Evolutionary conservation across 1,140 invertebrate genomes (phyloP).

Genomic region (Pissodes strobi): DNA sequence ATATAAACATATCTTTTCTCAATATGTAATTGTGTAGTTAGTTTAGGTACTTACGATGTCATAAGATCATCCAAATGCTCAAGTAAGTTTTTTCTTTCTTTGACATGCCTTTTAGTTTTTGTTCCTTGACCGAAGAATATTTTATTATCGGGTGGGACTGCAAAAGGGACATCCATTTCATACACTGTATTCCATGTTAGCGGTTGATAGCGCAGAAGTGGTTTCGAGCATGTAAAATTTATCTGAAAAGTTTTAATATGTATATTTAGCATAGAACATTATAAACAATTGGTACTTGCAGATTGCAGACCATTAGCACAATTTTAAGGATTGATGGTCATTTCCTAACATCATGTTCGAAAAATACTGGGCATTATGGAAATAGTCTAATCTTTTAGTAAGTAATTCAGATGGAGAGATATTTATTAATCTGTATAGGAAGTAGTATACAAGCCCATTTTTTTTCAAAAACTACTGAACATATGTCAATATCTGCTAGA

Average conservation of each 20-base stretch:
- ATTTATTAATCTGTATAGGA: no score
- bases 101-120: slow-evolving; percentile 35
- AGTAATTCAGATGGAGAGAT: no score
- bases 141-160: slow-evolving; percentile 39
- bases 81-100: slow-evolving; percentile 33
- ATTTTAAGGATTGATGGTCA: no score
- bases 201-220: slow-evolving; percentile 41
- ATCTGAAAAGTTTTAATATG: slow-evolving; percentile 42
- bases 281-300: not conserved
- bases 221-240: slow-evolving; percentile 39
- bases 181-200: slow-evolving; percentile 39
- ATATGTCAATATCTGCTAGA: no score
- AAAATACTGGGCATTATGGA: no score
- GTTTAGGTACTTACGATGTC: slow-evolving; percentile 33
- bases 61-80: slow-evolving; percentile 24
- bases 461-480: no score
- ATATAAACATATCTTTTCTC: no score
- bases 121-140: slow-evolving; percentile 19
- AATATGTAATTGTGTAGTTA: no score
- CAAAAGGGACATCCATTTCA: slow-evolving; percentile 47
- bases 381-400: no score
- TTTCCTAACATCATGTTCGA: no score
- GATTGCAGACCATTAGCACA: not conserved
- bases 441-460: no score
- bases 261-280: not conserved